phyloP scores from a whole-genome alignment of 2,113 vertebrate species.

The Grammomys dolichurus region DNA sequence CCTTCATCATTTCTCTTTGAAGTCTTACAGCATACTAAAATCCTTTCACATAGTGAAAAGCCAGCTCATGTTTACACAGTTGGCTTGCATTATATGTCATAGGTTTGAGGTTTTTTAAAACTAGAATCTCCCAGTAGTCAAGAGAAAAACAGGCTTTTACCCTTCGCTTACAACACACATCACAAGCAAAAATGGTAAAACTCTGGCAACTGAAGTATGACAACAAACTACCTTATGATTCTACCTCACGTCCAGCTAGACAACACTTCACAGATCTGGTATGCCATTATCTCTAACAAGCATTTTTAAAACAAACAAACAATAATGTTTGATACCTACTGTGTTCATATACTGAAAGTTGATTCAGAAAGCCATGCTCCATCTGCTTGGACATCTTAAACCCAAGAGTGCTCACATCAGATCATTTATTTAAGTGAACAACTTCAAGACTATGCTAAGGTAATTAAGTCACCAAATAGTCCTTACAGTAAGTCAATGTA shows the following conservation, averaged over 20 bases:
- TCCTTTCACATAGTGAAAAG: conserved; percentile 2
- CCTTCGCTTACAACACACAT: background rate
- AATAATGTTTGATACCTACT: background rate
- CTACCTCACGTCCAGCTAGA: background rate
- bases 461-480: conserved; percentile 43
- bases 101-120: background rate
- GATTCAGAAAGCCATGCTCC: background rate
- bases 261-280: background rate
- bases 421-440: conserved; percentile 7
- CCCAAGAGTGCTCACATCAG: background rate
- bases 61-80: background rate
- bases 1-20: background rate
- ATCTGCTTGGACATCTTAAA: conserved; percentile 37
- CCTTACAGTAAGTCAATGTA: conserved; percentile 17
- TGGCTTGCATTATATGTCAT: background rate
- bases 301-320: background rate
- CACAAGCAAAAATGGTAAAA: conserved; percentile 42
- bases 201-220: background rate
- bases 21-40: conserved; percentile 6
- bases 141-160: background rate
- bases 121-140: background rate
- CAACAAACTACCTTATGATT: background rate
- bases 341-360: background rate
- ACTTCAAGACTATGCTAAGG: conserved; percentile 1
- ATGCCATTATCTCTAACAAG: background rate